phyloP scores from a whole-genome alignment of 2,797 vertebrate genomes.

The Atherinosoma microstoma region DNA sequence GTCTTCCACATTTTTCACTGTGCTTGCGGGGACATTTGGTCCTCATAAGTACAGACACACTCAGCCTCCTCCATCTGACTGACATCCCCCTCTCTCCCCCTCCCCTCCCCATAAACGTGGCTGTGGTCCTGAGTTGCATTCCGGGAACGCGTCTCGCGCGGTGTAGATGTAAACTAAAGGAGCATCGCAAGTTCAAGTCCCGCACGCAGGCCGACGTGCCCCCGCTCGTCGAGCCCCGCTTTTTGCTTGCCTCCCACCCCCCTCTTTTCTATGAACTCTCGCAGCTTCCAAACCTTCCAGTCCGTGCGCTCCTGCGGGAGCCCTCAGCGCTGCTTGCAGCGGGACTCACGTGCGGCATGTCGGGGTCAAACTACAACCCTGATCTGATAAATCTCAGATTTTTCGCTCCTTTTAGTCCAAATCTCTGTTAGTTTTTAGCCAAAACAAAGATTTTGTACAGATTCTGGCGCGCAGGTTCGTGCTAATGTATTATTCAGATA shows the following conservation, averaged over 20 bases:
- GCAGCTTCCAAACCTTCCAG: background rate
- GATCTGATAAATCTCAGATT: background rate
- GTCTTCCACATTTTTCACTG: background rate
- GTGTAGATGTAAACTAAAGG: slow-evolving; percentile 70
- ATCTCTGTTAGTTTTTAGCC: background rate
- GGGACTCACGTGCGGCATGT: background rate
- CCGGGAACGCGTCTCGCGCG: slow-evolving; percentile 72
- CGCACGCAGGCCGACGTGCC: slow-evolving; percentile 57
- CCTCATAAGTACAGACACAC: slow-evolving; percentile 47
- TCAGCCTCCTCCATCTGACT: slow-evolving; percentile 41
- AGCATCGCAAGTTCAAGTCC: slow-evolving; percentile 70
- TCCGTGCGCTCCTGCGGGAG: background rate
- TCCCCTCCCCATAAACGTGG: slow-evolving; percentile 59
- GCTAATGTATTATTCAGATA: background rate
- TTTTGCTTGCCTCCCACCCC: background rate
- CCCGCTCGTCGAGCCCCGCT: slow-evolving; percentile 24
- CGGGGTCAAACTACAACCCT: slow-evolving; percentile 25
- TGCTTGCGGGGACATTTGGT: slow-evolving; percentile 38
- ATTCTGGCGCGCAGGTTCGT: background rate
- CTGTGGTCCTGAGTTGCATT: slow-evolving; percentile 63
- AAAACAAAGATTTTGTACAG: background rate
- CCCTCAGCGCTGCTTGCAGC: background rate
- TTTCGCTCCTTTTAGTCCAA: background rate
- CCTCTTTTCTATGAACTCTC: background rate
- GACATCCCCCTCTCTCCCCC: background rate